Evolutionary conservation across 2,888 invertebrate species (phyloP).

Genomic region (Agrochola macilenta): DNA sequence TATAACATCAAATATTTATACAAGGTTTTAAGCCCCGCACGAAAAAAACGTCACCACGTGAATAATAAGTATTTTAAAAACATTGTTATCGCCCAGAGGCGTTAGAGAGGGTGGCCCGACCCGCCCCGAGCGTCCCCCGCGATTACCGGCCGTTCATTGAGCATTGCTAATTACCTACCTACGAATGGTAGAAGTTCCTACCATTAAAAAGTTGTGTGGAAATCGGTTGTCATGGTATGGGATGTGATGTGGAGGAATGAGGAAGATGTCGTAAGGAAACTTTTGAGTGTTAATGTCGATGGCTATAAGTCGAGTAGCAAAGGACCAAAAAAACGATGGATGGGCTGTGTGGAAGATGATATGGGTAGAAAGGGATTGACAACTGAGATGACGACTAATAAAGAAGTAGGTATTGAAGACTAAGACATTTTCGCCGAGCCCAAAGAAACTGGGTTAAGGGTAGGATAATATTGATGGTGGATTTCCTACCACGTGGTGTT

Average conservation of each 20-base stretch:
- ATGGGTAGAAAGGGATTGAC: neutral
- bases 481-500: neutral
- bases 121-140: conserved; percentile 65
- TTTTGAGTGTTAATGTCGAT: neutral
- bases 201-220: neutral
- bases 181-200: conserved; percentile 37
- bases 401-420: neutral
- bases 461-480: neutral
- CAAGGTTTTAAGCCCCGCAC: neutral
- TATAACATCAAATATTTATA: neutral
- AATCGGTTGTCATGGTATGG: neutral
- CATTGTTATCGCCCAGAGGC: conserved; percentile 62
- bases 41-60: conserved; percentile 8
- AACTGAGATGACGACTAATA: neutral
- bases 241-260: neutral
- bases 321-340: neutral
- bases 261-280: neutral
- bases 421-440: neutral
- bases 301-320: neutral
- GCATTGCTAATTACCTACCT: conserved; percentile 75
- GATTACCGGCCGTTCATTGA: conserved; percentile 73
- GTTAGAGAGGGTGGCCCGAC: conserved; percentile 65
- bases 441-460: neutral
- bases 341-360: neutral
- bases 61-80: conserved; percentile 48